These are phyloP conservation scores for Lucinisca nassula DNA, from an alignment of 2,888 invertebrate genomes.

Conservation along the genomic window DNA sequence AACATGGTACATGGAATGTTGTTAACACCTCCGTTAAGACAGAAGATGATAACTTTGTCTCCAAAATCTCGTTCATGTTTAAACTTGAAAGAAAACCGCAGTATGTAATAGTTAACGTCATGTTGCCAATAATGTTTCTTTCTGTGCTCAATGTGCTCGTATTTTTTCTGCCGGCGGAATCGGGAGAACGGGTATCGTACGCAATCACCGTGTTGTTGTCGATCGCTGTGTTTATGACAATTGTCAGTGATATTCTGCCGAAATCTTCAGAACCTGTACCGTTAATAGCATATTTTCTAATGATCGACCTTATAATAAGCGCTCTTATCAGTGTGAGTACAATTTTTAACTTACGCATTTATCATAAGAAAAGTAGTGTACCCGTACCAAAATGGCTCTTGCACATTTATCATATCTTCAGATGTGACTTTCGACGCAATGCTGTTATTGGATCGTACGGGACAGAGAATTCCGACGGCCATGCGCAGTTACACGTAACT, in stretches of 20 bases:
- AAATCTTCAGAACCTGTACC: conserved; percentile 62
- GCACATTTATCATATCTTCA: background rate
- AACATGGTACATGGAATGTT: background rate
- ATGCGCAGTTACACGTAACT: background rate
- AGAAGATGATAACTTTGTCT: background rate
- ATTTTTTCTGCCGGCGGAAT: conserved; percentile 61
- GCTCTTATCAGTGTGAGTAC: conserved; percentile 64
- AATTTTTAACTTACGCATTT: conserved; percentile 56
- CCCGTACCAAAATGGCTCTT: conserved; percentile 20
- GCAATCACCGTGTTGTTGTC: conserved; percentile 65
- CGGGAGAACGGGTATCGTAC: conserved; percentile 63
- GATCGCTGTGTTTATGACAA: conserved; percentile 64
- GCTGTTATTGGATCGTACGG: background rate
- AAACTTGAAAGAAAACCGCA: conserved; percentile 20
- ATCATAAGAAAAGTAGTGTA: conserved; percentile 56
- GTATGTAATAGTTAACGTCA: conserved; percentile 58
- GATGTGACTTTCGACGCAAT: background rate
- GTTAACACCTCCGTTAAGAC: background rate
- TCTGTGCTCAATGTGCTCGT: conserved; percentile 61
- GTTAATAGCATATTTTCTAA: conserved; percentile 58
- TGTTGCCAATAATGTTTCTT: conserved; percentile 61
- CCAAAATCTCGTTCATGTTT: conserved; percentile 12
- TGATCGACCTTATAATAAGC: conserved; percentile 35
- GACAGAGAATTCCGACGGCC: background rate
- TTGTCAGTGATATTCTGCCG: conserved; percentile 63